Conservation (phyloP, 2,113 vertebrate genomes). For the Tiliqua scincoides region DNA sequence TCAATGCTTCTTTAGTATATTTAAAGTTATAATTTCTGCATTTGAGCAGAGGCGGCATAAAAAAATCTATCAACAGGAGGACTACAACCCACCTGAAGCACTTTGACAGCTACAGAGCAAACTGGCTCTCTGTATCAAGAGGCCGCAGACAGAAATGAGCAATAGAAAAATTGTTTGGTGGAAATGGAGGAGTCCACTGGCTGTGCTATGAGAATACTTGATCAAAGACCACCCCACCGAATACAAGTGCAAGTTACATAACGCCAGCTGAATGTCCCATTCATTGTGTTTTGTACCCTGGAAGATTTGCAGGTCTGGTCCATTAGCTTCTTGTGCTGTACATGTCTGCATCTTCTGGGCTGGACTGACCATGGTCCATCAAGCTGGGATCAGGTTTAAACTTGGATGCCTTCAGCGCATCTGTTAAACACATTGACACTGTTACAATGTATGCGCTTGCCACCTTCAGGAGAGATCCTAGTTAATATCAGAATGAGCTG, state of each 20-base stretch:
- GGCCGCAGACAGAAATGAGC: background rate
- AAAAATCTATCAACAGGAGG: slow-evolving; percentile 36
- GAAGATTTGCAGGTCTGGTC: slow-evolving; percentile 31
- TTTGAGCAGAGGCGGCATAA: background rate
- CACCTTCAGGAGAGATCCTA: background rate
- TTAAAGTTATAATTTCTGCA: slow-evolving; percentile 2
- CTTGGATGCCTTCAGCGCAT: slow-evolving; percentile 65
- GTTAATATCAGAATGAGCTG: background rate
- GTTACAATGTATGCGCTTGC: background rate
- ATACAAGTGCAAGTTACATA: slow-evolving; percentile 41
- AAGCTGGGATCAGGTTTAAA: slow-evolving; percentile 81
- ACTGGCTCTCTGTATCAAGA: background rate
- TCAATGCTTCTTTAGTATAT: slow-evolving; percentile 10
- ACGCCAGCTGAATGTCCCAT: slow-evolving; percentile 59
- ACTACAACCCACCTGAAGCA: slow-evolving; percentile 1
- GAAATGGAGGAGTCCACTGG: slow-evolving; percentile 20
- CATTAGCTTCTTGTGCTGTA: slow-evolving; percentile 88
- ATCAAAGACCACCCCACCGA: slow-evolving; percentile 45
- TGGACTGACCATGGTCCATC: slow-evolving; percentile 88
- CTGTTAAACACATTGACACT: slow-evolving; percentile 60
- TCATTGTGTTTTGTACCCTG: slow-evolving; percentile 32
- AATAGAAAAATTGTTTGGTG: slow-evolving; percentile 20
- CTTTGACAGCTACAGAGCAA: background rate
- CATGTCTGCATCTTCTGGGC: slow-evolving; percentile 88
- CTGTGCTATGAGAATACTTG: slow-evolving; percentile 51